Conservation (phyloP, 1,140 invertebrate species). For the Drosophila equinoxialis region DNA sequence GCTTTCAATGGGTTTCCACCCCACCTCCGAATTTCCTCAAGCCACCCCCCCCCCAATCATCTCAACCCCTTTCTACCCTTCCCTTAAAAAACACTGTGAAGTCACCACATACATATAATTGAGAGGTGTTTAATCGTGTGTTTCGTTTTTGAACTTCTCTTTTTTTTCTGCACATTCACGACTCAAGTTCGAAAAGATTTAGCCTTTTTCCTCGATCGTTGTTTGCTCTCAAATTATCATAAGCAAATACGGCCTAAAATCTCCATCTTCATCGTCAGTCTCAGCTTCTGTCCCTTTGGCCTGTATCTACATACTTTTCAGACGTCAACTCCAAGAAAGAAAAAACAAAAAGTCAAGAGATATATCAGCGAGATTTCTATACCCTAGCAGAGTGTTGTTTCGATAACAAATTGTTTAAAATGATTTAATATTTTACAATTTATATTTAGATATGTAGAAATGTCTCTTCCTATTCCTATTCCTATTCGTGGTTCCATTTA, state of each 20-base stretch:
- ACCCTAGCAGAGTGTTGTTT: neutral
- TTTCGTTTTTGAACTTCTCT: conserved; percentile 42
- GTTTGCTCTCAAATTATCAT: conserved; percentile 82
- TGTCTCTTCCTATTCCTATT: too few relatives aligned
- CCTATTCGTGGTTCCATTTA: too few relatives aligned
- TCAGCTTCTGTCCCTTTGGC: conserved; percentile 27
- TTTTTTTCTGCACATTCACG: conserved; percentile 79
- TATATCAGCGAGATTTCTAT: neutral
- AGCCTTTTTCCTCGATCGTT: conserved; percentile 64
- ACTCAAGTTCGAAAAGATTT: conserved; percentile 44
- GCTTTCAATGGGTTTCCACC: conserved; percentile 50
- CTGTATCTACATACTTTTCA: conserved; percentile 62
- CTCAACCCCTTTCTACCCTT: neutral
- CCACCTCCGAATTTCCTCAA: neutral
- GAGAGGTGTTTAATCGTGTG: conserved; percentile 83
- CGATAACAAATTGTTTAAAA: too few relatives aligned
- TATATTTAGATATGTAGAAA: too few relatives aligned
- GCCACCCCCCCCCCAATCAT: neutral
- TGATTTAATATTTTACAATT: too few relatives aligned
- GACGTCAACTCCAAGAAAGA: conserved; percentile 39
- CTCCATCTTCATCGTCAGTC: conserved; percentile 2
- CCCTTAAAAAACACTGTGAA: neutral
- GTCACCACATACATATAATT: conserved; percentile 65
- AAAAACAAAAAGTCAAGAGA: neutral
- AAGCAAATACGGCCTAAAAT: conserved; percentile 67